Conservation (phyloP, 2,888 invertebrate genomes). For the Limnephilus lunatus region DNA sequence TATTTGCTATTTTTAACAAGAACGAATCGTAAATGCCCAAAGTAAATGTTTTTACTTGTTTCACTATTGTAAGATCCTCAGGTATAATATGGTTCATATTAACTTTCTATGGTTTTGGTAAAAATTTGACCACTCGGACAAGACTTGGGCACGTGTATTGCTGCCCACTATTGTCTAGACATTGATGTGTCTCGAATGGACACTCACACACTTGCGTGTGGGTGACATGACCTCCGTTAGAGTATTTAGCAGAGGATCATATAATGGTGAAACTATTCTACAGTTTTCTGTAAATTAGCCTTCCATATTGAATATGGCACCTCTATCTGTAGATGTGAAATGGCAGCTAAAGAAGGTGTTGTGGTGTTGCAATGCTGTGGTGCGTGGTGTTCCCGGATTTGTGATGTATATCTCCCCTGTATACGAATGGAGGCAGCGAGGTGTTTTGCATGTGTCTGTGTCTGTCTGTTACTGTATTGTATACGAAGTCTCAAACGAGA, state of each 20-base stretch:
- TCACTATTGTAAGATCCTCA: no score
- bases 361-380: not conserved
- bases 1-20: not conserved
- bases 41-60: not conserved
- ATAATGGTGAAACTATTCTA: not conserved
- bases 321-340: not conserved
- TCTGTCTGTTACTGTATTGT: not conserved
- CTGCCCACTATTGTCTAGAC: no score
- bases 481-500: constrained; percentile 8
- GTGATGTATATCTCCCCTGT: not conserved
- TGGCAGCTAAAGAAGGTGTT: not conserved
- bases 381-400: not conserved
- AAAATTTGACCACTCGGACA: no score
- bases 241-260: no score
- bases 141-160: no score
- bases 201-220: no score
- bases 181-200: no score
- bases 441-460: not conserved
- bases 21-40: not conserved
- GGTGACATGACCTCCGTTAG: no score
- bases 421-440: not conserved
- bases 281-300: not conserved
- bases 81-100: no score
- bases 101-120: no score
- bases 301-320: not conserved